A percentile compares a stretch with the other conserved stretches of the same genome.
Evolutionary conservation across 2,888 invertebrate species (phyloP).

Genomic region (Cepaea hortensis): DNA sequence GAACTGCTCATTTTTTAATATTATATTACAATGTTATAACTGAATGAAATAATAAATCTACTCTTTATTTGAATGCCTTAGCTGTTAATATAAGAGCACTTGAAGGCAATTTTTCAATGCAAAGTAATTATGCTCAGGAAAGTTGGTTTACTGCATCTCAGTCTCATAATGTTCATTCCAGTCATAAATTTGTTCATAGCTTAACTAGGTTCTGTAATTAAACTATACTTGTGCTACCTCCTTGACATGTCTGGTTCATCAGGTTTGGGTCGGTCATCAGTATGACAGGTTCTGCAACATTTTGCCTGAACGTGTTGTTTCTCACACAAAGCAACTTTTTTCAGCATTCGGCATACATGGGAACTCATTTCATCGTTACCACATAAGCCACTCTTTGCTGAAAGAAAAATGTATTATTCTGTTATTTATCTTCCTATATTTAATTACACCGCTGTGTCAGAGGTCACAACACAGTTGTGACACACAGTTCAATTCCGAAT

Average conservation of each 20-base stretch:
- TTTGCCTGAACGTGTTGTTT: conserved; percentile 69
- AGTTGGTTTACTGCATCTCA: neutral
- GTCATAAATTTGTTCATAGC: neutral
- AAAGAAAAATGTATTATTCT: conserved; percentile 51
- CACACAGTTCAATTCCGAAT: no score
- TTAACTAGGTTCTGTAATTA: neutral
- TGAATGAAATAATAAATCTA: neutral
- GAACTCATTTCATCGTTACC: conserved; percentile 67
- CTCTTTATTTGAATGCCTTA: no score
- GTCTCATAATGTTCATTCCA: neutral
- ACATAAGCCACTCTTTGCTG: conserved; percentile 64
- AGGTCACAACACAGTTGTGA: no score
- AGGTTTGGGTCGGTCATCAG: conserved; percentile 50
- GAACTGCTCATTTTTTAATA: neutral
- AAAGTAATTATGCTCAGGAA: neutral
- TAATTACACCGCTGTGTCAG: no score
- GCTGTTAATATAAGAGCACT: neutral
- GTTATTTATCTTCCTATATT: no score
- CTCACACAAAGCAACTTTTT: conserved; percentile 68
- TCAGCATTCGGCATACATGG: conserved; percentile 67
- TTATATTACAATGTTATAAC: neutral
- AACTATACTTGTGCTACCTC: neutral
- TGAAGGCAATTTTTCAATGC: neutral
- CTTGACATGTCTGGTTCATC: conserved; percentile 38
- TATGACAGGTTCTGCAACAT: conserved; percentile 70